phyloP scores from a whole-genome alignment of 2,888 invertebrate genomes.

The Lapara coniferarum region DNA sequence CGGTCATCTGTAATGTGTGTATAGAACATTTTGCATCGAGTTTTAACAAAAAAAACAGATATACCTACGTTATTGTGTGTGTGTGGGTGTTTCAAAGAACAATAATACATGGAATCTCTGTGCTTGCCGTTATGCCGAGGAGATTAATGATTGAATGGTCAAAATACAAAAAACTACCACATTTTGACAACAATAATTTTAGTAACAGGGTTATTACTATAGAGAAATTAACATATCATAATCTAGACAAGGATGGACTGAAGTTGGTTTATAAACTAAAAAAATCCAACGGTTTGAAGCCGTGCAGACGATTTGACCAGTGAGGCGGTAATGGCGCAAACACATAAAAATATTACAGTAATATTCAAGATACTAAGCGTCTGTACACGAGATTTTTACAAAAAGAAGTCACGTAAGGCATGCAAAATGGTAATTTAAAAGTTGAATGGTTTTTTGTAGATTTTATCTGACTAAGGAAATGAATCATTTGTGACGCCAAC shows the following conservation, averaged over 20 bases:
- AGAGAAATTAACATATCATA: no score
- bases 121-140: not conserved
- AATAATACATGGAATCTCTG: no score
- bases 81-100: not conserved
- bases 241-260: no score
- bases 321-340: no score
- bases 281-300: no score
- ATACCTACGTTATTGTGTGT: not conserved
- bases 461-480: slow-evolving; percentile 40
- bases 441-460: slow-evolving; percentile 34
- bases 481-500: slow-evolving; percentile 37
- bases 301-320: no score
- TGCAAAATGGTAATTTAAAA: slow-evolving; percentile 30
- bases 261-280: no score
- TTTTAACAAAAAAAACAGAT: not conserved
- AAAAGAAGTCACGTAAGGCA: slow-evolving; percentile 21
- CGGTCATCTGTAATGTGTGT: not conserved
- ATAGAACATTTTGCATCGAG: not conserved
- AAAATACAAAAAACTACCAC: no score
- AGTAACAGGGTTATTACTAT: no score
- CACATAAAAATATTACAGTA: no score
- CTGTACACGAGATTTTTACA: not conserved
- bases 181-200: no score
- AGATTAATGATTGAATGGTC: not conserved
- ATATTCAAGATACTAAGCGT: not conserved